These are phyloP conservation scores for Bubo scandiacus DNA, from an alignment of 2,113 vertebrate genomes.

Conservation along the genomic window DNA sequence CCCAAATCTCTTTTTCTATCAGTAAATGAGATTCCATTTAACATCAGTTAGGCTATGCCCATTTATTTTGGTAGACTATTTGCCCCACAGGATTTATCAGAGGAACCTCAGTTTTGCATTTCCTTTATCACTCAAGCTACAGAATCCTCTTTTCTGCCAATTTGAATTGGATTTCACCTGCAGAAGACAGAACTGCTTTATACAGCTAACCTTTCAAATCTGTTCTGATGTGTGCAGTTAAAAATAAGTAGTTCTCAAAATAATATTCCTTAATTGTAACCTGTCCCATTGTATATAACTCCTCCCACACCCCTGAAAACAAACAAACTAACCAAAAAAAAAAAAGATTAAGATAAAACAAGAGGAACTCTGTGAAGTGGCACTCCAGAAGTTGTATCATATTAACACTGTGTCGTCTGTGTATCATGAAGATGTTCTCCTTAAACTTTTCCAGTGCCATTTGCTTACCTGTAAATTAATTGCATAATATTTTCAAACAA, in stretches of 20 bases:
- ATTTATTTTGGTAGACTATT: not conserved
- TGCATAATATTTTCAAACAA: not conserved
- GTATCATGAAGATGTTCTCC: not conserved
- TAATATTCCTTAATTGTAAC: not conserved
- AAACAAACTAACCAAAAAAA: not conserved
- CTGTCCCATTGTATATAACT: not conserved
- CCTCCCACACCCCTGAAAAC: not conserved
- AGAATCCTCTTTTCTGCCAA: not conserved
- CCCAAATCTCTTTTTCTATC: not conserved
- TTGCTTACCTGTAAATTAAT: not conserved
- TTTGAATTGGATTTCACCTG: not conserved
- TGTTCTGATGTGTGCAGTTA: not conserved
- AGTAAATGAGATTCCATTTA: not conserved
- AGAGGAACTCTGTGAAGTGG: not conserved
- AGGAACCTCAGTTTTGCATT: not conserved
- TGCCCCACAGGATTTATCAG: not conserved
- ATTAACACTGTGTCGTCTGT: not conserved
- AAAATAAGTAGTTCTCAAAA: not conserved
- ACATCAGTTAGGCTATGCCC: not conserved
- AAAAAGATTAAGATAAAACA: not conserved
- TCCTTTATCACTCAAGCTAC: not conserved
- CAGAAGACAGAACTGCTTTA: not conserved
- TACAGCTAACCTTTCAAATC: not conserved
- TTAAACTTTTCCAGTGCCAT: not conserved
- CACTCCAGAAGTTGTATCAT: not conserved